Percentiles rank a stretch among this genome's conserved stretches.
These are phyloP conservation scores for Lasioglossum morio DNA, from an alignment of 2,888 invertebrate species.

Conservation along the genomic window DNA sequence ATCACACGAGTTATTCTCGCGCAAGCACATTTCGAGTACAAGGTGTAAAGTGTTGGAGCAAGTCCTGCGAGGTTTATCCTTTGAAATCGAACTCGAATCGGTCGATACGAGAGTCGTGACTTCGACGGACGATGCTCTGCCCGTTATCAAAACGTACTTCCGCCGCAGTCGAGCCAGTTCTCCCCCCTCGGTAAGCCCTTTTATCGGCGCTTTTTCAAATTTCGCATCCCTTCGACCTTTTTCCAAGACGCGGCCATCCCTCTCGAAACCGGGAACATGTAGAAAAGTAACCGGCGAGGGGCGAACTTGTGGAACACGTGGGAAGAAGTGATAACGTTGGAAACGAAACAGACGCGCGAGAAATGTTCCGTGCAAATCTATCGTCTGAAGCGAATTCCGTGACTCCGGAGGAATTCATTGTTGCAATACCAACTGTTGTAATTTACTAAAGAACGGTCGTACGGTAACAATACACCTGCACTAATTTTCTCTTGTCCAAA, in stretches of 20 bases:
- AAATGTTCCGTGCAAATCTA: neutral
- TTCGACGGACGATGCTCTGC: conserved; percentile 7
- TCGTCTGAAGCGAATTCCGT: neutral
- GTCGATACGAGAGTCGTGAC: conserved; percentile 21
- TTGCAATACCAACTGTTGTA: too few species aligned
- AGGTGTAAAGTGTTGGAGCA: neutral
- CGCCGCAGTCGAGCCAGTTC: neutral
- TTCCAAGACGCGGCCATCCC: conserved; percentile 18
- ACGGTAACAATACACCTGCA: too few species aligned
- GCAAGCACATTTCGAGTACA: neutral
- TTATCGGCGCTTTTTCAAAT: conserved; percentile 52
- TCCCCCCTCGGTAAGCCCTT: conserved; percentile 21
- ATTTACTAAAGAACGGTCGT: too few species aligned
- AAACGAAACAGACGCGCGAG: conserved; percentile 36
- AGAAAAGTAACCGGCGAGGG: neutral
- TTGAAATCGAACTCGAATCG: conserved; percentile 19
- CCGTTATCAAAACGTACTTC: conserved; percentile 50
- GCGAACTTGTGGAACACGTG: conserved; percentile 25
- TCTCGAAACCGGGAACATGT: neutral
- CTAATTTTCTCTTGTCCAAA: too few species aligned
- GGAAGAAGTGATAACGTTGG: conserved; percentile 27
- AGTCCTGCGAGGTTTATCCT: neutral
- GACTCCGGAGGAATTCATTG: neutral
- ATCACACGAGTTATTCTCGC: neutral
- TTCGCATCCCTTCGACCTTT: conserved; percentile 35